Base-by-base conservation (phyloP, 2,888 invertebrate species). In the Dicranocentrus wangi region DNA sequence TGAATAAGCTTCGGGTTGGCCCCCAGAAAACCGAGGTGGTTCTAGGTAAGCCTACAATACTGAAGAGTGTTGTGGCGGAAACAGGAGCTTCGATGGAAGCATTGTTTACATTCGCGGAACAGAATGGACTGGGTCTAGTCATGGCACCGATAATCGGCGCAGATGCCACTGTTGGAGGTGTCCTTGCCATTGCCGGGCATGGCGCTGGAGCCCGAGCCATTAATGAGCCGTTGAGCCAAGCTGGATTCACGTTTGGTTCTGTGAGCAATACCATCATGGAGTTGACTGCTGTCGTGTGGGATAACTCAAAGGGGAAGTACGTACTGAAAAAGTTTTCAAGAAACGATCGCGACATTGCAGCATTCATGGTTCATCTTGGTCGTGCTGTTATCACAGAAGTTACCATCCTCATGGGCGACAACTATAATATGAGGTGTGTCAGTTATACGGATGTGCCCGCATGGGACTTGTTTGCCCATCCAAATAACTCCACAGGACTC, bases 141-240 rank as follows among this genome's bases (percentile, higher is more conserved):
- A 75, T 66, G 65, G 55, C 75, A 19, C 75, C 75, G 7, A 66
- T 66, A 17, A 47, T 75, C 17, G 65, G 68, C 1, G 82, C 77
- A 1, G 79, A 83, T 23, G 68, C 77, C 0, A 70, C 84, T 2
- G 47, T 84, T 17, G 84, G 84, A 1, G 84, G 84, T 10, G 81
- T 75, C 13, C 17, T 84, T 0, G 81, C 84, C 0, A 72, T 77
- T 27, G 84, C 78, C 17, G 82, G 75, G 1, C 83, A 84, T 25
- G 84, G 84, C 21, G 82, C 84, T 10, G 77, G 63, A 63, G 53
- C 82, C 5, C 81, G 81, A 39, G 63, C 58, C 2, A 3, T 19
- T 13, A 53, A 53, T 39, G 78, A 78, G 10, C 51, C 39, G 10
- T 47, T 72, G 8, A 23, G 21, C 1, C 51, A 32, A 0, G 43